These are phyloP conservation scores for Lepidotrigona ventralis DNA, from an alignment of 1,140 invertebrate genomes.

Conservation along the genomic window DNA sequence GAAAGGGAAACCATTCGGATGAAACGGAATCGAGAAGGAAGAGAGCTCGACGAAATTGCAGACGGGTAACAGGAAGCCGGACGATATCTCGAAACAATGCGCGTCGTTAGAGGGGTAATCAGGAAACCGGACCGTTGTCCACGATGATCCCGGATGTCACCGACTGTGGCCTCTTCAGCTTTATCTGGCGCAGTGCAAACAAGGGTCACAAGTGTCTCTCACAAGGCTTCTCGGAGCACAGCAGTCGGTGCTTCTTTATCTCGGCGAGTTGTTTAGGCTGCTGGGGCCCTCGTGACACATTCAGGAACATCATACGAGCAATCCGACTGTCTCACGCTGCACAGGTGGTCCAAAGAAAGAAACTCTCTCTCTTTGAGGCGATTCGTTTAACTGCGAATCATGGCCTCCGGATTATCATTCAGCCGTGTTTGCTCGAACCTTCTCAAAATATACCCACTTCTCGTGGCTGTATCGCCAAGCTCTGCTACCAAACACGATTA, in stretches of 20 bases:
- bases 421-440: not conserved
- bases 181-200: slow-evolving; percentile 56
- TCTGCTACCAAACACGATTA: not conserved
- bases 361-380: slow-evolving; percentile 43
- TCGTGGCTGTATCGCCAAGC: not conserved
- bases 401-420: not conserved
- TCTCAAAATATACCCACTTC: not conserved
- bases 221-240: slow-evolving; percentile 54
- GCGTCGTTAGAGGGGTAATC: slow-evolving; percentile 38
- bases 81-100: slow-evolving; percentile 45
- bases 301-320: slow-evolving; percentile 50
- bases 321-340: slow-evolving; percentile 60
- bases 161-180: slow-evolving; percentile 43
- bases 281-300: slow-evolving; percentile 51
- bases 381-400: not conserved
- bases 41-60: not conserved
- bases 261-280: slow-evolving; percentile 65
- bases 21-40: not conserved
- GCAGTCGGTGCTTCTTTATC: slow-evolving; percentile 57
- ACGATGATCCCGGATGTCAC: slow-evolving; percentile 49
- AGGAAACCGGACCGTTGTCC: not conserved
- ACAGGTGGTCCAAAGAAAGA: slow-evolving; percentile 66
- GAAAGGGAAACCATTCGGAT: not conserved
- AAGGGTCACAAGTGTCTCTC: slow-evolving; percentile 38
- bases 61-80: slow-evolving; percentile 36